Base-by-base conservation (phyloP, 1,140 invertebrate species). In the Trigoniulus corallinus region DNA sequence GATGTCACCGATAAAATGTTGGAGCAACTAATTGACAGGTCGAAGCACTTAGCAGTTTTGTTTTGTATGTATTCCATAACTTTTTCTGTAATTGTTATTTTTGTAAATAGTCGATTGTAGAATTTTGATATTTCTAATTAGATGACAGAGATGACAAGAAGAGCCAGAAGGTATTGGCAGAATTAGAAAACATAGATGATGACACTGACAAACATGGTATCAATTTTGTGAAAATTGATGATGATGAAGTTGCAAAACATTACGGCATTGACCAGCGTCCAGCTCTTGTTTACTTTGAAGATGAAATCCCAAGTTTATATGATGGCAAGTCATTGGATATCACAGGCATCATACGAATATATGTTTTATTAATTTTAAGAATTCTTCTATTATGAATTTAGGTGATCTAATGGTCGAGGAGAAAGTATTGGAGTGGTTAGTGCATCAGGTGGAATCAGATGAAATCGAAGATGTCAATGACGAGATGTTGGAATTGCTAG, bases 391-490 rank as follows among this genome's bases (percentile, higher is more conserved):
- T 72, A 45, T 34, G 29, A 34, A n/a, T 55, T 3, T 63, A 54
- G 80, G 88, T 24, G 86, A 93, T 68, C 70, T 93, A 60, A 88
- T 86, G 80, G 84, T 91, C 61, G 88, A 92, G 70, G 87, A 93
- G 58, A 77, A 77, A 46, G 86, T 92, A 59, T 68, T 93, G 22
- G 82, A 88, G 55, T 94, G 88, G 89, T 78, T 94, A 24, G 70
- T 91, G 48, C 79, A 85, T 42, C 74, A 89, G 47, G 78, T 77
- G 24, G 82, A 84, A 20, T 80, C 75, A 57, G 88, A 93, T 69
- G 78, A 88, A 20, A 94, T 94, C 62, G 89, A 93, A 68, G 87
- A 75, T 57, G 88, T 93, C 24, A 87, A 93, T 62, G 75, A 84
- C 47, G 85, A 88, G 69, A 92, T 88, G 39, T 68, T 94, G 47